Conservation (phyloP, 92 coral and sea anemone species). For the Phenganax stokvisi region DNA sequence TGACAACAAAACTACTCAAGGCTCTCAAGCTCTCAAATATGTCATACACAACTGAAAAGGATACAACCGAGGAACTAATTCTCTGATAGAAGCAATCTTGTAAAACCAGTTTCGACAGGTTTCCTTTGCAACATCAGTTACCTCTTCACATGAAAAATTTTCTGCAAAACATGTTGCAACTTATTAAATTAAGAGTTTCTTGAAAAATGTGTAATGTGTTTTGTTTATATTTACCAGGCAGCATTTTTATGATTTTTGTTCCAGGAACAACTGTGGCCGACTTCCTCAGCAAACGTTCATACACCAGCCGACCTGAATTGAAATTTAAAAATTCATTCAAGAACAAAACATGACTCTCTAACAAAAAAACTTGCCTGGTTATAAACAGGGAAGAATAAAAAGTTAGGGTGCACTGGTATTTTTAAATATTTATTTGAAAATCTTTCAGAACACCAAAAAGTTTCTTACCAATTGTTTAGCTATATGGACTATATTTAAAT, state of each 20-base stretch:
- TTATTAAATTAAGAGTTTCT: background rate
- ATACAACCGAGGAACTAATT: constrained; percentile 95
- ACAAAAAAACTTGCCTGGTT: background rate
- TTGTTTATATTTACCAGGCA: constrained; percentile 61
- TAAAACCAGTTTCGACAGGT: constrained; percentile 99
- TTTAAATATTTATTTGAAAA: too few relatives aligned
- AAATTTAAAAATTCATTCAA: background rate
- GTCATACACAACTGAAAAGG: constrained; percentile 35
- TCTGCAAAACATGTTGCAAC: constrained; percentile 45
- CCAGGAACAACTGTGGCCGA: constrained; percentile 78
- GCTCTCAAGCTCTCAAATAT: background rate
- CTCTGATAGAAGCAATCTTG: constrained; percentile 97
- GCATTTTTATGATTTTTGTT: constrained; percentile 78
- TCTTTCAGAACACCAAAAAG: too few relatives aligned
- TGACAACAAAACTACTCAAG: too few relatives aligned
- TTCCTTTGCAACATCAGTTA: constrained; percentile 96
- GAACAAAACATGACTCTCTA: background rate
- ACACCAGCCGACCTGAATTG: constrained; percentile 73
- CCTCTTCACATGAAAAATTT: constrained; percentile 84
- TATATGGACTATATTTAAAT: too few relatives aligned
- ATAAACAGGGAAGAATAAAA: too few relatives aligned
- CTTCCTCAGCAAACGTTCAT: constrained; percentile 78
- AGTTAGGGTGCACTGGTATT: too few relatives aligned
- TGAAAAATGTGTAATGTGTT: background rate
- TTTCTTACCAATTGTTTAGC: too few relatives aligned